Evolutionary conservation across 2,113 vertebrate species (phyloP).

Genomic region (Porphyrio hochstetteri): DNA sequence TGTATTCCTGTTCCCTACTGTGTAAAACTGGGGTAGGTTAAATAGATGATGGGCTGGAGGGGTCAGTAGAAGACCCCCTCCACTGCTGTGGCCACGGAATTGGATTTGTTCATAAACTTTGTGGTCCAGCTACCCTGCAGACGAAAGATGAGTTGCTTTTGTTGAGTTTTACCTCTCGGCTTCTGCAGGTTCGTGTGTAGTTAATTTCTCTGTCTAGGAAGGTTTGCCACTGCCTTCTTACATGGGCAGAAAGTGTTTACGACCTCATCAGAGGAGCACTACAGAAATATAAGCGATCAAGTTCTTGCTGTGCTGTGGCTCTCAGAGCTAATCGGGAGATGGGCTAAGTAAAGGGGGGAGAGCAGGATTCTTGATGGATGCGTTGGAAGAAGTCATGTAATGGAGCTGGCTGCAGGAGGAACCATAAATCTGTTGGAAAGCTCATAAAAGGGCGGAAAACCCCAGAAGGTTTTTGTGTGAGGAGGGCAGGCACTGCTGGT

Average conservation of each 20-base stretch:
- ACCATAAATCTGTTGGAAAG: conserved; percentile 13
- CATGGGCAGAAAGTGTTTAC: not conserved
- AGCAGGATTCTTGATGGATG: conserved; percentile 10
- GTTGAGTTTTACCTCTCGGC: not conserved
- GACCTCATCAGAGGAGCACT: not conserved
- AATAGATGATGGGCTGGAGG: not conserved
- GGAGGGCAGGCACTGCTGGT: not conserved
- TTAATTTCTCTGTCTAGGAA: not conserved
- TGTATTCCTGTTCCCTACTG: not conserved
- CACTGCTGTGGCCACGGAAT: not conserved
- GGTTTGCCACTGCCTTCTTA: not conserved
- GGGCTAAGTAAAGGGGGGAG: not conserved
- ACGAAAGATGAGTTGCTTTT: not conserved
- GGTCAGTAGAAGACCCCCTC: not conserved
- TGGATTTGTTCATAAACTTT: not conserved
- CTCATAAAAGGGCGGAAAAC: not conserved
- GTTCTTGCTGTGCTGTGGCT: not conserved
- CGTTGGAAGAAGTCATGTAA: not conserved
- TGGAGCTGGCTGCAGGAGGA: not conserved
- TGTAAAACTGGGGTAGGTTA: not conserved
- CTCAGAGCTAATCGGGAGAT: not conserved
- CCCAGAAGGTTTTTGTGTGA: not conserved
- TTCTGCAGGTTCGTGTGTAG: not conserved
- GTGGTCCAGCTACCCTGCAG: not conserved
- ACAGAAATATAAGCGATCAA: not conserved